Evolutionary conservation across 2,113 vertebrate genomes (phyloP), one percentile per base, ranked within the genome.

Genomic region (Picathartes gymnocephalus): DNA sequence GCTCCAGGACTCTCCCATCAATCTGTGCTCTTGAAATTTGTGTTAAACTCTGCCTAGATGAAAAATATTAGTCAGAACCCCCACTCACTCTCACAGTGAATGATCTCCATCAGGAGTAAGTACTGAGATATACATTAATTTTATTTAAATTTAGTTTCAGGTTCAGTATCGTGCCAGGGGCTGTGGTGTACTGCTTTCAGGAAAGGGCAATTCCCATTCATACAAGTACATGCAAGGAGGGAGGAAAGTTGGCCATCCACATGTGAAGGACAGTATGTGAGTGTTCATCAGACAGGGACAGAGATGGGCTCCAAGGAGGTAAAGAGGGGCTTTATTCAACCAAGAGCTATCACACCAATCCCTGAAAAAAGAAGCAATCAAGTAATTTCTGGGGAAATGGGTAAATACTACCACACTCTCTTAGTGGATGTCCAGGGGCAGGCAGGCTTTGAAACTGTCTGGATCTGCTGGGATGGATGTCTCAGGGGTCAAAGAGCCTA

Each of bases 101-200:
- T n/a, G 1, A 78, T 54, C 51, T 81, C 64, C 24, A 17, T 24
- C 39, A 79, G 57, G 27, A 91, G 12, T 28, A 62, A 84, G 20
- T 35, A 30, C 23, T 70, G 45, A 86, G 56, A 37, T 12, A 76
- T 4, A 15, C 3, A 9, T 2, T 80, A 8, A 58, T 23, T 39
- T 28, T 11, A 2, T 61, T 88, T 65, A 40, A 71, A 61, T 88
- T 80, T 61, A 35, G 31, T 73, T 83, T 70, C 51, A 50, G 12
- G 11, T 33, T 53, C 30, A n/a, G 22, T 25, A 44, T 3, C 0
- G 0, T 72, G 30, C 12, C 62, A 45, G 9, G 15, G 14, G 4
- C 31, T 90, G 27, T n/a, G n/a, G 17, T 4, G 9, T 20, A 11
- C 8, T 69, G 11, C 31, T 73, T 72, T 22, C 54, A 88, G 50